Evolutionary conservation across 2,797 vertebrate species (phyloP), one percentile per base, ranked within the genome.

Genomic region (Babyrousa celebensis): DNA sequence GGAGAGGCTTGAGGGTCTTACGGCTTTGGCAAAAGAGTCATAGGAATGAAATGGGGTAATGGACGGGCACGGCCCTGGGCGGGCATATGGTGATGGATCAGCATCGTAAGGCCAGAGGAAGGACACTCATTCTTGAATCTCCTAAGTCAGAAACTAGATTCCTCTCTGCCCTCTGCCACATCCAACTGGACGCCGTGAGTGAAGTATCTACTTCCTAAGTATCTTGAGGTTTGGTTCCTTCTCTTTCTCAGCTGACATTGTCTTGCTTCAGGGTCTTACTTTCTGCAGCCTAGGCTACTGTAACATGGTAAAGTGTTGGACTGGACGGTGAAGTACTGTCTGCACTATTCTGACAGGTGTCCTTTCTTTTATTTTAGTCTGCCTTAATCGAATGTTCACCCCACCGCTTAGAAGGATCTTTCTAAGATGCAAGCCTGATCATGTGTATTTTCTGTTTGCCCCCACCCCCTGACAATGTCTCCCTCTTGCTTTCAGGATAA

Each of bases 101-200:
- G 48, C 16, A 86, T 93, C 75, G 63, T 70, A 80, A 78, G 68
- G 62, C 12, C 67, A 71, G 82, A 90, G 63, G 29, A 60, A 25
- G 70, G 56, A 83, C 4, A 27, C 23, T 23, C 72, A 62, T 85
- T 17, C 27, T 3, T 6, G 36, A 68, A 25, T 85, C 48, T 90
- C n/a, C 1, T 60, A 80, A 79, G 18, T 80, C 27, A 89, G 85
- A 86, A 92, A 91, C 23, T 75, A 80, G 79, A 27, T 92, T 77
- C 77, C 74, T 70, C 25, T 75, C n/a, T 96, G 43, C 52, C 67
- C 60, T 79, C 74, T 52, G 12, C 70, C 7, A n/a, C 18, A 23
- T 91, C 52, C 15, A n/a, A 2, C 14, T 29, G 25, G 48, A 52
- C 65, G 54, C n/a, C 36, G 48, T 52, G 17, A 67, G 54, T 52